A percentile compares a stretch with the other conserved stretches of the same genome.
Evolutionary conservation across 1,140 invertebrate species (phyloP).

Genomic region (Pinna nobilis): DNA sequence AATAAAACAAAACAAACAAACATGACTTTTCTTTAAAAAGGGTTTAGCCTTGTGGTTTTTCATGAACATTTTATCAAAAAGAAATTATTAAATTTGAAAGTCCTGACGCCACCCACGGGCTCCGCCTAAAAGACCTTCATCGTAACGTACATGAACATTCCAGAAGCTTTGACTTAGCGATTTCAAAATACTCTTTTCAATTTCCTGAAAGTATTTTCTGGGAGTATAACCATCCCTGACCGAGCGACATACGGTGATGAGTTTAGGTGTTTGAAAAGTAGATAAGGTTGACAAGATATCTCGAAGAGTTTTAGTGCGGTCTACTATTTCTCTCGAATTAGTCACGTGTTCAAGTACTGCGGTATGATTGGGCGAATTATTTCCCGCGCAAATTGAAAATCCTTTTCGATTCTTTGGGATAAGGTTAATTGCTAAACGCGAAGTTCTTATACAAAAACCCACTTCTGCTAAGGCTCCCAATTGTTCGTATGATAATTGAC

Average conservation of each 20-base stretch:
- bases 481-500: too few relatives aligned
- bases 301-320: constrained; percentile 29
- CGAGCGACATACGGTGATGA: constrained; percentile 59
- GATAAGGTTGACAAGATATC: constrained; percentile 30
- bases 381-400: constrained; percentile 50
- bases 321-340: constrained; percentile 17
- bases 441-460: constrained; percentile 52
- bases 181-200: constrained; percentile 54
- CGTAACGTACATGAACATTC: constrained; percentile 42
- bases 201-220: constrained; percentile 47
- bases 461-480: constrained; percentile 32
- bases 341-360: constrained; percentile 35
- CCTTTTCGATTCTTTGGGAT: neutral
- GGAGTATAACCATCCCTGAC: constrained; percentile 66
- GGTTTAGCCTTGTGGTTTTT: too few relatives aligned
- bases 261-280: constrained; percentile 9
- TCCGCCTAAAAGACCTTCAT: constrained; percentile 60
- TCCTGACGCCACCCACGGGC: constrained; percentile 58
- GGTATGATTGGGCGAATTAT: constrained; percentile 42
- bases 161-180: constrained; percentile 28
- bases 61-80: too few relatives aligned
- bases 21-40: too few relatives aligned
- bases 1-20: too few relatives aligned
- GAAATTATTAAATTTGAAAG: too few relatives aligned
- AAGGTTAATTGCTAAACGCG: constrained; percentile 37